Evolutionary conservation across 2,888 invertebrate species (phyloP).

Genomic region (Taphrorychus bicolor): DNA sequence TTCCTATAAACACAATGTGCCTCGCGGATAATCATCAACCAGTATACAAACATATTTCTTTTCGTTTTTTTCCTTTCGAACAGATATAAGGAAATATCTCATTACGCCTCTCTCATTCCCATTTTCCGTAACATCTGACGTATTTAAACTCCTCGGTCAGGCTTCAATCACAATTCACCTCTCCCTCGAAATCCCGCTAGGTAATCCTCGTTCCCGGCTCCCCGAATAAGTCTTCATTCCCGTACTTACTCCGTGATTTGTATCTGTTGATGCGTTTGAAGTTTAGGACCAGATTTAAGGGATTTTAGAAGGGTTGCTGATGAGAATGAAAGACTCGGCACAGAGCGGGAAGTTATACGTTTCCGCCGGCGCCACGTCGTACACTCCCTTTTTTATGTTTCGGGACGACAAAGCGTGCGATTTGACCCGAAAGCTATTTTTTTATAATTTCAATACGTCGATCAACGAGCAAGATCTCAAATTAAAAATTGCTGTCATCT

Average conservation of each 20-base stretch:
- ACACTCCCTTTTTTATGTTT: not conserved
- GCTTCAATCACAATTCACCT: slow-evolving; percentile 35
- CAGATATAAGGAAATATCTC: not conserved
- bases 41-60: too few relatives aligned
- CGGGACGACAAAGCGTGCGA: not conserved
- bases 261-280: slow-evolving; percentile 55
- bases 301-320: slow-evolving; percentile 48
- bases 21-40: too few relatives aligned
- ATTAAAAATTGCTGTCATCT: slow-evolving; percentile 16
- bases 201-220: slow-evolving; percentile 53
- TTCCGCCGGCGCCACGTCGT: too few relatives aligned
- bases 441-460: slow-evolving; percentile 3
- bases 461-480: slow-evolving; percentile 1
- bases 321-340: slow-evolving; percentile 49
- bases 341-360: not conserved
- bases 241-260: slow-evolving; percentile 56
- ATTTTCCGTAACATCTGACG: slow-evolving; percentile 16
- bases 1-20: too few relatives aligned
- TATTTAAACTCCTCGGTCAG: slow-evolving; percentile 35
- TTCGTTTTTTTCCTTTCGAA: too few relatives aligned
- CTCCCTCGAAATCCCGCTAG: slow-evolving; percentile 35
- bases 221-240: slow-evolving; percentile 57
- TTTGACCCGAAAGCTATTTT: not conserved
- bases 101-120: not conserved
- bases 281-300: slow-evolving; percentile 52